These are phyloP conservation scores for Threskiornis aethiopicus DNA, from an alignment of 2,797 vertebrate species.

Conservation along the genomic window DNA sequence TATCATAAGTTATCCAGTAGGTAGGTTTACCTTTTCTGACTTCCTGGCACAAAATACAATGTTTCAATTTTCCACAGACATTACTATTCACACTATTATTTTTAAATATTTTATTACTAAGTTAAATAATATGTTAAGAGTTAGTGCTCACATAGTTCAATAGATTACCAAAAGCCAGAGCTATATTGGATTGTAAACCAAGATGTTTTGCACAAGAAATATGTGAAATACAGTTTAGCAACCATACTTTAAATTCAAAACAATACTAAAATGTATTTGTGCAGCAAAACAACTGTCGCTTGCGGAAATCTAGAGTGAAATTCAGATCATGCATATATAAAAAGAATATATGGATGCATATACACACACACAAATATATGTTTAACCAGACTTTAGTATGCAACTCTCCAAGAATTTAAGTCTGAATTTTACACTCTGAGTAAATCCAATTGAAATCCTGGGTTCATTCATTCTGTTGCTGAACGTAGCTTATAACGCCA, in stretches of 20 bases:
- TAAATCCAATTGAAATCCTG: background rate
- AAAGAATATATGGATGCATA: background rate
- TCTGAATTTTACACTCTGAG: background rate
- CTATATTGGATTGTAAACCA: background rate
- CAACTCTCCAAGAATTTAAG: background rate
- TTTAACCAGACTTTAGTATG: background rate
- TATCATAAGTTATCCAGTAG: background rate
- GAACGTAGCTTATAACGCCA: background rate
- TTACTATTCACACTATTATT: background rate
- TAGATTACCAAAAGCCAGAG: background rate
- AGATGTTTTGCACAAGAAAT: background rate
- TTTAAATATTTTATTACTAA: background rate
- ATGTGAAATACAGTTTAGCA: background rate
- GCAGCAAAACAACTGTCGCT: background rate
- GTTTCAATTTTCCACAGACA: background rate
- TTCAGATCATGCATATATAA: background rate
- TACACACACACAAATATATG: background rate
- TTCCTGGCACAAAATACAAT: background rate
- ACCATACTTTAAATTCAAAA: background rate
- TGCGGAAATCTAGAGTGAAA: background rate
- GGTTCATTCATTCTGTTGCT: background rate
- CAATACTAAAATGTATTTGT: background rate
- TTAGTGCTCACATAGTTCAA: background rate
- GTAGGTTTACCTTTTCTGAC: background rate
- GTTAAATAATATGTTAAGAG: background rate